These are phyloP conservation scores for Corythucha ciliata DNA, from an alignment of 2,888 invertebrate genomes.

Conservation along the genomic window DNA sequence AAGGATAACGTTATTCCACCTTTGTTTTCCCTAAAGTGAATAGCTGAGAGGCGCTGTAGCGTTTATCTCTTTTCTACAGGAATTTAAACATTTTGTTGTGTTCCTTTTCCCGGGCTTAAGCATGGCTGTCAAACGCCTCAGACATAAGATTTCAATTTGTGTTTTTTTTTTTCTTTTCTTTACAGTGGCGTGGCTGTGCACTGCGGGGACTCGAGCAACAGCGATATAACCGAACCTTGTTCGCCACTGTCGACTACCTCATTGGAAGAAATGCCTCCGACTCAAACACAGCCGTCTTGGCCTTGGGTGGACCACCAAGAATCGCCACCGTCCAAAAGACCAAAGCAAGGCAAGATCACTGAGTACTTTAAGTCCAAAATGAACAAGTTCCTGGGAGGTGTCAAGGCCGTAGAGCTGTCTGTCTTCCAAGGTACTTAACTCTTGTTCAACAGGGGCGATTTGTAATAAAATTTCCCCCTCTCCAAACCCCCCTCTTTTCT, in stretches of 20 bases:
- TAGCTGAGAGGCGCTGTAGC: too few species aligned
- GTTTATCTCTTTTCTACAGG: too few species aligned
- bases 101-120: too few species aligned
- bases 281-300: conserved; percentile 27
- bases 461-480: too few species aligned
- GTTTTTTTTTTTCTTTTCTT: conserved; percentile 42
- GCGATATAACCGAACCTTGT: conserved; percentile 78
- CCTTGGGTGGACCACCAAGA: conserved; percentile 24
- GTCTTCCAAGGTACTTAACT: conserved; percentile 9
- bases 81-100: too few species aligned
- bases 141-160: too few species aligned
- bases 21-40: too few species aligned
- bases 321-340: conserved; percentile 20
- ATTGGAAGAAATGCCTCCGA: conserved; percentile 41
- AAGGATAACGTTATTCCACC: too few species aligned
- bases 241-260: conserved; percentile 60
- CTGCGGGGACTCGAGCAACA: conserved; percentile 60
- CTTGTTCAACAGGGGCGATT: background rate
- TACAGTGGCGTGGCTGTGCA: conserved; percentile 75
- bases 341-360: conserved; percentile 50
- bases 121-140: too few species aligned
- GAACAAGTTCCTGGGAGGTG: conserved; percentile 43
- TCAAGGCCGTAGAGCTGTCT: background rate
- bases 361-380: conserved; percentile 77
- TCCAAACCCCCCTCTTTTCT: too few species aligned